Base-by-base conservation (phyloP, 2,113 vertebrate species). In the Chloropsis hardwickii region DNA sequence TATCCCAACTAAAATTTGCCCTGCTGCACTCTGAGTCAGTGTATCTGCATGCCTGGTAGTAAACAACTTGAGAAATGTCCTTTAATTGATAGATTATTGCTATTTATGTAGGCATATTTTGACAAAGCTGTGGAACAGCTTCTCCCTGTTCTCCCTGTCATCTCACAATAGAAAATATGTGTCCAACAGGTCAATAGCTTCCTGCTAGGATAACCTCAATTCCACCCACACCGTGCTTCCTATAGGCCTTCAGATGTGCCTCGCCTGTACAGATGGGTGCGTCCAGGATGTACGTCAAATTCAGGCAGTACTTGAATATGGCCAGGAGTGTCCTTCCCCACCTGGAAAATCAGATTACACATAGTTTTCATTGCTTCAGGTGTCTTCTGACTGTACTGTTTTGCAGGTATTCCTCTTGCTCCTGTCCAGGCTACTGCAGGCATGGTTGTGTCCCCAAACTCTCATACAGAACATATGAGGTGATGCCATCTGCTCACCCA, bases 401-500 rank as follows among this genome's bases (percentile, higher is more conserved):
- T 89, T 79, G n/a, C 40, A 72, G n/a, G 9, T 48, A 23, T 61
- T 44, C 53, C 48, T 79, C 33, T 87, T 4, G 0, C 25, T 40
- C 10, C 45, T 45, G 9, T 40, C 25, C 29, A 18, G 25, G 37
- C 20, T 74, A 39, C 47, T 78, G 37, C 24, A 20, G 20, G 20
- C 10, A 5, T 84, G 33, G 13, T 20, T 84, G 22, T 20, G 10
- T 57, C 28, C 74, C n/a, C 45, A 31, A n/a, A 37, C 14, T 67
- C 33, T 24, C 15, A 21, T 4, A 12, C 3, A 4, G 28, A 40
- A 7, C 24, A 25, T 6, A 33, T n/a, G 51, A 71, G 35, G 33
- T 7, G 5, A 20, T n/a, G 33, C 47, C 3, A 0, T 27, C n/a
- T 65, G 39, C 35, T 66, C 6, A 61, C 4, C 14, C 5, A 1